phyloP scores from a whole-genome alignment of 1,140 invertebrate species.

The Lethocerus indicus region DNA sequence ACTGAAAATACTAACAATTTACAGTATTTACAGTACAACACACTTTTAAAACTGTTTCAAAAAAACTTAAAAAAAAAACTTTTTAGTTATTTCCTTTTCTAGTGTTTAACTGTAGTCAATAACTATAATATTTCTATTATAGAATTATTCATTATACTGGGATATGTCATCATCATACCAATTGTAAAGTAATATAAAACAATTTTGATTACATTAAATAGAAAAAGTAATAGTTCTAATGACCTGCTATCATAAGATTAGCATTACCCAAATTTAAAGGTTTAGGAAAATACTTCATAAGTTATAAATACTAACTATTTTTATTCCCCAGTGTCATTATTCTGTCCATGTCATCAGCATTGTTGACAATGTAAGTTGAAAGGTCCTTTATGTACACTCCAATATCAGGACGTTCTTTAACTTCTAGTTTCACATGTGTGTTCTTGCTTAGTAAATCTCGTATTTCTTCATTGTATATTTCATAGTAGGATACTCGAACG shows the following conservation, averaged over 20 bases:
- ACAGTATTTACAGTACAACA: no score
- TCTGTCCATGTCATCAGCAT: slow-evolving; percentile 61
- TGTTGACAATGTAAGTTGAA: slow-evolving; percentile 57
- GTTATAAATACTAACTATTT: slow-evolving; percentile 51
- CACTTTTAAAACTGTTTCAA: no score
- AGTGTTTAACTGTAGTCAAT: not conserved
- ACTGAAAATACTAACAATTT: not conserved
- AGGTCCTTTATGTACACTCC: slow-evolving; percentile 72
- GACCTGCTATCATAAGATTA: no score
- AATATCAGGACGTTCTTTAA: slow-evolving; percentile 61
- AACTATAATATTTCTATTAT: not conserved
- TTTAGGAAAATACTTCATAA: no score
- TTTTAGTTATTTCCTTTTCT: not conserved
- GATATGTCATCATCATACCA: no score
- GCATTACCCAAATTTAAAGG: no score
- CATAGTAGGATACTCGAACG: slow-evolving; percentile 56
- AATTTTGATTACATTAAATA: no score
- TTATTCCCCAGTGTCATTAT: slow-evolving; percentile 71
- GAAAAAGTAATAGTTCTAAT: no score
- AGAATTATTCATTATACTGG: no score
- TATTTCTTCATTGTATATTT: slow-evolving; percentile 72
- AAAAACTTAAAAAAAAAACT: not conserved
- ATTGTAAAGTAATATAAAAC: no score
- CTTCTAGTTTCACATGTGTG: slow-evolving; percentile 32
- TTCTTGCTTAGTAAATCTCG: slow-evolving; percentile 47